Conservation (phyloP, 2,113 vertebrate genomes). For the Heterotilapia buettikoferi region DNA sequence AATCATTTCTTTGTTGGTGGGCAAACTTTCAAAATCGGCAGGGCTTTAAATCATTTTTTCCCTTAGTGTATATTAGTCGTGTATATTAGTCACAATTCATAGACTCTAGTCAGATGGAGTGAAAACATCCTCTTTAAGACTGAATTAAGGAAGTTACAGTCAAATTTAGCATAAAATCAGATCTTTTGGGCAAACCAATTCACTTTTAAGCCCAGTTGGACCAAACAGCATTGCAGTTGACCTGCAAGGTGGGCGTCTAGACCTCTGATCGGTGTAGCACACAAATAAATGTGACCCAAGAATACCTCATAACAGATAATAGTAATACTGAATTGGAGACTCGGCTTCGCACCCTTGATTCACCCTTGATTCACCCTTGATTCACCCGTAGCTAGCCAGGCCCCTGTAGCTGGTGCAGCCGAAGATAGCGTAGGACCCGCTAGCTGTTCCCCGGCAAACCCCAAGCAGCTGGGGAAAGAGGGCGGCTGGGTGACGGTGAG, state of each 20-base stretch:
- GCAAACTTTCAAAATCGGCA: background rate
- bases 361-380: background rate
- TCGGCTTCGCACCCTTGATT: background rate
- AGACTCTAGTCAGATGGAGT: background rate
- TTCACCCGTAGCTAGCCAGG: background rate
- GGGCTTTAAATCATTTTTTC: background rate
- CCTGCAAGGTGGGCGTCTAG: background rate
- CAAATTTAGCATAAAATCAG: background rate
- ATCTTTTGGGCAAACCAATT: background rate
- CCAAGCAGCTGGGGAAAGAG: background rate
- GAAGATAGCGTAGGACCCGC: background rate
- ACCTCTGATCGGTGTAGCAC: background rate
- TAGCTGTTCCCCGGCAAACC: background rate
- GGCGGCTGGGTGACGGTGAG: background rate
- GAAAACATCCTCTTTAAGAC: background rate
- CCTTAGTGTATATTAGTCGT: background rate
- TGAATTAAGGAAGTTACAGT: background rate
- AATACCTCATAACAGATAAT: background rate
- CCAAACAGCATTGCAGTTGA: background rate
- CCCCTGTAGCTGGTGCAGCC: background rate
- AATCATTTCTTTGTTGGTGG: background rate
- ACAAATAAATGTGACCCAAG: background rate
- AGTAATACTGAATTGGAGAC: background rate
- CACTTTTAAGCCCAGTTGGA: background rate
- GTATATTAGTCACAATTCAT: background rate